Percentiles rank a stretch among this genome's conserved stretches.
Conservation (phyloP, 1,140 invertebrate species). For the Lepidurus arcticus region DNA sequence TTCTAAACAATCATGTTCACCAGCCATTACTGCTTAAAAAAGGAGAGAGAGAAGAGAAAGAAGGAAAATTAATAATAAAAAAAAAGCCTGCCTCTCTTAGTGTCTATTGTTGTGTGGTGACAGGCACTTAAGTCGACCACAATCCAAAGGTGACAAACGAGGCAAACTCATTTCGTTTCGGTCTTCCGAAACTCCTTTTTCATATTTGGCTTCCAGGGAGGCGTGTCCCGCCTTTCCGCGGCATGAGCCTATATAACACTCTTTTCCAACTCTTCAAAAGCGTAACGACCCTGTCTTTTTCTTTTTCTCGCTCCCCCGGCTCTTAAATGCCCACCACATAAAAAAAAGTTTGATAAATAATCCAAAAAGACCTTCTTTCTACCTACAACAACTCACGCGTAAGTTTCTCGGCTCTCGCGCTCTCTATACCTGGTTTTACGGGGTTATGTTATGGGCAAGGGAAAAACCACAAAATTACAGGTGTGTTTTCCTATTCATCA, state of each 20-base stretch:
- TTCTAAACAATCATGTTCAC: neutral
- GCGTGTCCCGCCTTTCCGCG: neutral
- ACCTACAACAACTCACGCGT: slow-evolving; percentile 10
- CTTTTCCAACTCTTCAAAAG: neutral
- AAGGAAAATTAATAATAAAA: neutral
- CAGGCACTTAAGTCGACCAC: neutral
- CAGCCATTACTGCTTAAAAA: neutral
- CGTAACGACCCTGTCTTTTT: neutral
- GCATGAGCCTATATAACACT: too few relatives aligned
- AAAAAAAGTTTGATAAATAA: slow-evolving; percentile 5
- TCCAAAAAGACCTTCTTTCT: neutral
- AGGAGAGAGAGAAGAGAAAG: neutral
- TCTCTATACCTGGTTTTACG: neutral
- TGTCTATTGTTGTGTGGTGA: slow-evolving; percentile 11
- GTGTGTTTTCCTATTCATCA: neutral
- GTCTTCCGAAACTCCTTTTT: neutral
- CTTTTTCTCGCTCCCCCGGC: neutral
- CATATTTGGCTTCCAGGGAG: neutral
- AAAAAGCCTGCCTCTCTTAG: neutral
- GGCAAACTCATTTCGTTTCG: slow-evolving; percentile 1
- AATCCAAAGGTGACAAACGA: neutral
- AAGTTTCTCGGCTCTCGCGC: neutral
- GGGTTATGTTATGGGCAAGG: too few relatives aligned
- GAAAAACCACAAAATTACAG: slow-evolving; percentile 10
- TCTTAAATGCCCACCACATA: neutral